Evolutionary conservation across 1,140 invertebrate genomes (phyloP), one percentile per base, ranked within the genome.

Genomic region (Drosophila kikkawai): DNA sequence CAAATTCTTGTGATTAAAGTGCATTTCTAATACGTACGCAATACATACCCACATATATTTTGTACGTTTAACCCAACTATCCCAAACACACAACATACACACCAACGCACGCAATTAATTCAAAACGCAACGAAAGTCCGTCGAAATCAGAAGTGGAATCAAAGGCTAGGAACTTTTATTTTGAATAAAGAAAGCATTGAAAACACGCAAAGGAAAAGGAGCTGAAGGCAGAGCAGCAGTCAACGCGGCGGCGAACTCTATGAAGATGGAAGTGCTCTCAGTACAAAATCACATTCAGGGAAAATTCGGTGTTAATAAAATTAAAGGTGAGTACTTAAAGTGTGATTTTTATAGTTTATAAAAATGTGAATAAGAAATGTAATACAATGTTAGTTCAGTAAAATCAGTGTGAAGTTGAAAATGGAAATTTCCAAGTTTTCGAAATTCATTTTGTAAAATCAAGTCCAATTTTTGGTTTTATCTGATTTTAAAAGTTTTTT

Each of bases 241-340:
- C 8, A 53, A 22, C 34, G 67, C 67, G 53, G 56, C 80, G 58
- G 53, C 53, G 22, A 56, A 65, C 50, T 79, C 76, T 75, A 91
- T 92, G 91, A 93, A 93, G 91, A 93, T 93, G 92, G 92, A 93
- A 92, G 91, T 93, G 80, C 91, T 93, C 48, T 92, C 92, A 80
- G 92, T 93, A 81, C 92, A 93, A 92, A 93, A 92, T 92, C 92
- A 93, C 61, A 92, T 92, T 85, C 92, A 93, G 91, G 91, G 91
- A 86, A 86, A 93, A 91, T 93, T 93, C 70, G 91, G 91, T 84
- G 92, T 93, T 70, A 92, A 93, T 51, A 93, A 93, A 91, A 86
- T 92, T 75, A 93, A 93, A 93, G 92, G 92, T 93, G 65, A 92
- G 92, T 91, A 19, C 42, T 29, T 12, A 0, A 50, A 22, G 4